These are phyloP conservation scores for Metaphire vulgaris DNA, from an alignment of 1,140 invertebrate species.

Conservation along the genomic window DNA sequence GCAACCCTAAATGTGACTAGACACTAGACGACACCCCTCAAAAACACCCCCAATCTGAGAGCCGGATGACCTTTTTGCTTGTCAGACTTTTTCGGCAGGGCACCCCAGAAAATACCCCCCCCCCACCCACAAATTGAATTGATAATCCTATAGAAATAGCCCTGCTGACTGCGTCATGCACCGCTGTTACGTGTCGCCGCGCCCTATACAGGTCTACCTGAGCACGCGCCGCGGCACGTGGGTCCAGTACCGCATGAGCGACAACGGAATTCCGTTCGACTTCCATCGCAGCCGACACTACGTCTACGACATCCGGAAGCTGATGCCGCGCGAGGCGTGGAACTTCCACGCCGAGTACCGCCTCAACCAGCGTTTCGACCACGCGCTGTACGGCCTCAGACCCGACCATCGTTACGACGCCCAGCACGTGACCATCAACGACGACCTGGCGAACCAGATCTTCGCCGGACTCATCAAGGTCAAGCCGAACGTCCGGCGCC, in stretches of 20 bases:
- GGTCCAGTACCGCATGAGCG: background rate
- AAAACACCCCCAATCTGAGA: too few species aligned
- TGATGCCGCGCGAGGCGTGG: background rate
- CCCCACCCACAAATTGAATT: too few species aligned
- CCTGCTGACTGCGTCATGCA: too few species aligned
- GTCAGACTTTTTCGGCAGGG: too few species aligned
- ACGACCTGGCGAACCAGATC: constrained; percentile 56
- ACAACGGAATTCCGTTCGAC: constrained; percentile 1
- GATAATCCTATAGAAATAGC: too few species aligned
- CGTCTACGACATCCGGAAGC: background rate
- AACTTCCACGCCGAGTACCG: background rate
- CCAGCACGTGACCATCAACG: constrained; percentile 58
- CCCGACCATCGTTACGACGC: constrained; percentile 51
- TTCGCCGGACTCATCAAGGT: constrained; percentile 52
- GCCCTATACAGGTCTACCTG: background rate
- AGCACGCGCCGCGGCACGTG: constrained; percentile 2
- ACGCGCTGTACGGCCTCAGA: constrained; percentile 52
- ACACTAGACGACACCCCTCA: too few species aligned
- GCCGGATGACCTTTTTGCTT: too few species aligned
- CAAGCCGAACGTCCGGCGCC: constrained; percentile 45
- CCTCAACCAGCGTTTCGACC: constrained; percentile 50
- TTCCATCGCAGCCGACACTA: background rate
- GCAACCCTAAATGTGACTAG: too few species aligned
- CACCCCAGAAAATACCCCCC: too few species aligned
- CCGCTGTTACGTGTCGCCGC: too few species aligned